Base-by-base conservation (phyloP, 2,888 invertebrate species). In the Mystacides longicornis region DNA sequence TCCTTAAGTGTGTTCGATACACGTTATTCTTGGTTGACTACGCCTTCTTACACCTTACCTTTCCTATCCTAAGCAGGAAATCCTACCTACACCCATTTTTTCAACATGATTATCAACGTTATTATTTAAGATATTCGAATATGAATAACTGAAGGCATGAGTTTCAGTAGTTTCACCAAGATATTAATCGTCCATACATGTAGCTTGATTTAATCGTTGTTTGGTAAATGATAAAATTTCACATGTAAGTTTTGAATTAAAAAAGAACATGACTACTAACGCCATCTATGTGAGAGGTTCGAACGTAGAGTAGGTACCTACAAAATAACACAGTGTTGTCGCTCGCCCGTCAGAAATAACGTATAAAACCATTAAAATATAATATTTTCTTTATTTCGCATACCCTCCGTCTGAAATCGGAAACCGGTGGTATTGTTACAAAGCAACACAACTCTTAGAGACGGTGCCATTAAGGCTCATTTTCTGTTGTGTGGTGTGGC, bases 381-480 rank as follows among this genome's bases (percentile, higher is more conserved):
- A 37, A 37, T 37, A 37, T 37, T 37, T 7, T 37, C 14, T 7
- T 37, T 37, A 37, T 37, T 37, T 37, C 37, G 14, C 52, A 52
- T 46, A 27, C 52, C 23, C 52, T 16, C 37, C 3, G 14, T 3
- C 14, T 37, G 52, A 20, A 21, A 49, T 20, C 14, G 47, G 22
- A 47, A 46, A 21, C 11, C n/a, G 45, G 47, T 53, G 48, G n/a
- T 48, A 53, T 52, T 20, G 19, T 23, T 21, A 46, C 21, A 22
- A 52, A 27, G 52, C 19, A 52, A 52, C 46, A 19, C 52, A 31
- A 21, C 51, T 43, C 51, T 22, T 51, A 18, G 22, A n/a, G 45
- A 23, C 5, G 43, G 16, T 9, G 23, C 43, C 18, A 51, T 51
- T 51, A 51, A 51, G 43, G 51, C 23, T 20, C 27, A 19, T 51